Conservation (phyloP, 1,140 invertebrate genomes). For the Rhynchophorus ferrugineus region DNA sequence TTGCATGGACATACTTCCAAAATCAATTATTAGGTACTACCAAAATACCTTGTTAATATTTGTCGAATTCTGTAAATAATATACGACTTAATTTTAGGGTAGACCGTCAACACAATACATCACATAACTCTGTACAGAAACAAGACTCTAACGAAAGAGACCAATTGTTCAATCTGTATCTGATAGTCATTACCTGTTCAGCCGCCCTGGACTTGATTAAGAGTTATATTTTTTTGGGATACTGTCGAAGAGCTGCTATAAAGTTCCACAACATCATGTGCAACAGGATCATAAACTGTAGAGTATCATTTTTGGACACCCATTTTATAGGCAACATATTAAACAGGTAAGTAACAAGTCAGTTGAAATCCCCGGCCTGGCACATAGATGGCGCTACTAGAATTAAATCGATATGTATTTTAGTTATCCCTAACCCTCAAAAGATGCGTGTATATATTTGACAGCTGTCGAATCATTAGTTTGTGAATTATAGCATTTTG, state of each 20-base stretch:
- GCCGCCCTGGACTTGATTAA: slow-evolving; percentile 21
- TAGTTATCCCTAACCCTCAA: no score
- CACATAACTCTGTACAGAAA: slow-evolving; percentile 2
- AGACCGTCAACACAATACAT: slow-evolving; percentile 11
- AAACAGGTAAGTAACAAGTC: slow-evolving; percentile 43
- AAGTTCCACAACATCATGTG: slow-evolving; percentile 62
- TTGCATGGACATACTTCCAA: no score
- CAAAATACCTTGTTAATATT: no score
- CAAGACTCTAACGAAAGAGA: not conserved
- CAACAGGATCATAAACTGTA: slow-evolving; percentile 49
- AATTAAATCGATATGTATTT: no score
- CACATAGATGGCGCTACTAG: no score
- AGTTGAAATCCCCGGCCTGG: no score
- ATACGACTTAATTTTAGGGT: slow-evolving; percentile 14
- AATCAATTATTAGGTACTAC: no score
- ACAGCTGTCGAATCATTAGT: no score
- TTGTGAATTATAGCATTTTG: no score
- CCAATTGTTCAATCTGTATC: slow-evolving; percentile 18
- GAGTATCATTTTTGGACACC: slow-evolving; percentile 61
- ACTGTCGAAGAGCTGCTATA: slow-evolving; percentile 55
- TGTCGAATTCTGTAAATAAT: no score
- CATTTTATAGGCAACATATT: slow-evolving; percentile 46
- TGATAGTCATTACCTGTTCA: slow-evolving; percentile 10
- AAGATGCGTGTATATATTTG: no score
- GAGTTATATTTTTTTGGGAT: slow-evolving; percentile 42